These are phyloP conservation scores for Pristionchus arcanus DNA, from an alignment of 2,888 invertebrate genomes.

Conservation along the genomic window DNA sequence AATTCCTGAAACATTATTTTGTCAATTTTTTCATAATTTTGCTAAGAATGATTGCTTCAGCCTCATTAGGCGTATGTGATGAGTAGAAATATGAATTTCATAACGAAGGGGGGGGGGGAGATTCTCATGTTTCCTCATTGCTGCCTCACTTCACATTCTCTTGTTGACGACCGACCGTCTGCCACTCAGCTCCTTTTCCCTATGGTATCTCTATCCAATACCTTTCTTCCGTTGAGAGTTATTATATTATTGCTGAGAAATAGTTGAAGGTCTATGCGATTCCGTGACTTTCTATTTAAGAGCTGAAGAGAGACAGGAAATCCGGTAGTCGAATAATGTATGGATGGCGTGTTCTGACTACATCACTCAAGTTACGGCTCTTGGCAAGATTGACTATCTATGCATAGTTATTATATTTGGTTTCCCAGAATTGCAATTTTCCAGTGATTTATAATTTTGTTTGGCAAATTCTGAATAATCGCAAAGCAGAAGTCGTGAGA, in stretches of 20 bases:
- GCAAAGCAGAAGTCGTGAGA: too few species aligned
- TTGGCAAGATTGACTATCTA: background rate
- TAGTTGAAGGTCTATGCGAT: background rate
- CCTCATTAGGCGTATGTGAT: too few species aligned
- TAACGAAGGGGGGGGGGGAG: background rate
- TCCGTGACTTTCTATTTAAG: background rate
- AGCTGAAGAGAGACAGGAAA: slow-evolving; percentile 4
- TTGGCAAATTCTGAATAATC: too few species aligned
- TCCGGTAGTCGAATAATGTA: slow-evolving; percentile 34
- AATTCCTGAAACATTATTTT: too few species aligned
- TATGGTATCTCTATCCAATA: slow-evolving; percentile 13
- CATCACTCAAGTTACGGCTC: background rate
- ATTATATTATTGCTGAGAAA: background rate
- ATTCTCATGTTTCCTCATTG: slow-evolving; percentile 11
- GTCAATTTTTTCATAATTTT: too few species aligned
- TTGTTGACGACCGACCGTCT: slow-evolving; percentile 31
- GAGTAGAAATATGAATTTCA: too few species aligned
- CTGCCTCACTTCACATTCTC: slow-evolving; percentile 37
- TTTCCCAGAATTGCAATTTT: too few species aligned
- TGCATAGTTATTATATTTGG: background rate
- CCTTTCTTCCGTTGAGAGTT: background rate
- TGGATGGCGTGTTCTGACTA: slow-evolving; percentile 14
- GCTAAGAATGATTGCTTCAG: too few species aligned
- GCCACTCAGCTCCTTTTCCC: background rate
- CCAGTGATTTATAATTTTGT: too few species aligned